phyloP scores from a whole-genome alignment of 2,797 vertebrate species.

The Clangula hyemalis region DNA sequence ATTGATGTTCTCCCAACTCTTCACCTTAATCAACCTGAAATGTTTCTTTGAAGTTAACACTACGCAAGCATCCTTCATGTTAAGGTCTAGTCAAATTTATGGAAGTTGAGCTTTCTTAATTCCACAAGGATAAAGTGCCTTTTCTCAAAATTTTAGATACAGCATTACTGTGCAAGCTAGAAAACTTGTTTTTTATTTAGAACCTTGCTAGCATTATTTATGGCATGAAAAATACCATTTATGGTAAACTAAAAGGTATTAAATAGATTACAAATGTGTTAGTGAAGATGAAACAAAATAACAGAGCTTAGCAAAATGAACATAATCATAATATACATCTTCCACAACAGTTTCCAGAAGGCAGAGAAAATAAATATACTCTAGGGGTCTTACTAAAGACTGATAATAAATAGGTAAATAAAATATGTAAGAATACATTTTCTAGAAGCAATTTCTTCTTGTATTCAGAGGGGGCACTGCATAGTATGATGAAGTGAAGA shows the following conservation, averaged over 20 bases:
- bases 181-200: not conserved
- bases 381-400: not conserved
- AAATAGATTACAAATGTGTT: not conserved
- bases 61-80: not conserved
- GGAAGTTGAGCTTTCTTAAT: not conserved
- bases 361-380: constrained; percentile 10
- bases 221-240: constrained; percentile 13
- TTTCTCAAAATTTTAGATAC: not conserved
- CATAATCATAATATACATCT: not conserved
- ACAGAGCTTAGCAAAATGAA: constrained; percentile 5
- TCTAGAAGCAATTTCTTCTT: not conserved
- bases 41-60: not conserved
- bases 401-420: constrained; percentile 6
- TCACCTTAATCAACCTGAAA: not conserved
- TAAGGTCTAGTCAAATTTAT: not conserved
- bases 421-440: constrained; percentile 1
- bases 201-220: not conserved
- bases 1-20: not conserved
- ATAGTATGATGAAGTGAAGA: not conserved
- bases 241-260: constrained; percentile 11
- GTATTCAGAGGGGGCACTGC: not conserved
- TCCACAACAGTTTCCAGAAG: not conserved
- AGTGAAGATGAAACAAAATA: not conserved
- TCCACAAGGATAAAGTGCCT: not conserved
- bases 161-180: not conserved